Evolutionary conservation across 2,888 invertebrate genomes (phyloP), one percentile per base, ranked within the genome.

Genomic region (Fissipunctia ypsillon): DNA sequence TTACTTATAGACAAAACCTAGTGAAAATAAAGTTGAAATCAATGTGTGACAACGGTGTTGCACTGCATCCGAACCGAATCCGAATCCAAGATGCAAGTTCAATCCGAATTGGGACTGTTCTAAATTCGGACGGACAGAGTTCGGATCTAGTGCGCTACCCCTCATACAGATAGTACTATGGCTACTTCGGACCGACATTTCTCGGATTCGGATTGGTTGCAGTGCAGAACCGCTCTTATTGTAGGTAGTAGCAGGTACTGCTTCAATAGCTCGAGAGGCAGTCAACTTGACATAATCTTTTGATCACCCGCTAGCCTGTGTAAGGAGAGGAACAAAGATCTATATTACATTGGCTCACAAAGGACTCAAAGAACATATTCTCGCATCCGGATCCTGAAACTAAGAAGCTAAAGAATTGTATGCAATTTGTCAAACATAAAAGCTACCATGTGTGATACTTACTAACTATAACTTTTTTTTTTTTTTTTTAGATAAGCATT

Each of bases 311-410:
- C 56, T 1, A 67, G 45, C 57, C 43, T 64, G 25, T 75, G 71
- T 70, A 57, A 63, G 50, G 3, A 50, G 64, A 78, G 52, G 48
- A 71, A 65, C 71, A 64, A 78, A 52, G 54, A 72, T 38, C 65
- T 71, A 54, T 77, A 65, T 66, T 66, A 79, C 73, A 73, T 78
- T 73, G 80, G 66, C 65, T 79, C 50, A 63, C 61, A 78, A 79
- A 78, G 56, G 56, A 63, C 43, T 66, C 56, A 65, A 61, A 57
- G 60, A 56, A 79, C 41, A 54, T 25, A 61, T 56, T 65, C 60
- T 56, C 9, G 31, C 2, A 48, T 35, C 35, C n/a, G 43, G 54
- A 65, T 45, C n/a, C 25, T 52, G 73, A 73, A 60, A 54, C 64
- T 54, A 48, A 71, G 28, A 57, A 48, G n/a, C 14, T 54, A 45